These are phyloP conservation scores for Zophobas atratus DNA, from an alignment of 1,140 invertebrate genomes.

Conservation along the genomic window DNA sequence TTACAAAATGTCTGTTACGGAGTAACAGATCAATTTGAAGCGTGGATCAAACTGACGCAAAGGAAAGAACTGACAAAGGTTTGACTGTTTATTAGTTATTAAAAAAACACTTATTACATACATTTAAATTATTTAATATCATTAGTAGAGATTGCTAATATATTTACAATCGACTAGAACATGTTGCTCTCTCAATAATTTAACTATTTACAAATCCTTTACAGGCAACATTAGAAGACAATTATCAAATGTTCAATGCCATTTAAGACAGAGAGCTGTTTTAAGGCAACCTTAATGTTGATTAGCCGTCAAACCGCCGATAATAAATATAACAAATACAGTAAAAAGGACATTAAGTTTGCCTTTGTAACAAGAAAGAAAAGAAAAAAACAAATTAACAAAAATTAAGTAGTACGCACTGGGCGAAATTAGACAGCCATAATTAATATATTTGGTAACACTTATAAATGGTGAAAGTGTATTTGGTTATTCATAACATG, in stretches of 20 bases:
- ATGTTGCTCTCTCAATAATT: slow-evolving; percentile 59
- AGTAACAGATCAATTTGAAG: background rate
- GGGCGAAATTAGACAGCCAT: slow-evolving; percentile 61
- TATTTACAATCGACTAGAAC: slow-evolving; percentile 67
- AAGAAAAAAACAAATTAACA: slow-evolving; percentile 42
- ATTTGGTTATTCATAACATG: slow-evolving; percentile 61
- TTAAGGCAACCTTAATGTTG: slow-evolving; percentile 37
- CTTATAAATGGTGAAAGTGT: slow-evolving; percentile 64
- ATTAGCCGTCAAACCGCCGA: slow-evolving; percentile 6
- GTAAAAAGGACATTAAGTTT: slow-evolving; percentile 51
- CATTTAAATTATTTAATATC: slow-evolving; percentile 64
- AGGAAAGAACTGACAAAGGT: slow-evolving; percentile 41
- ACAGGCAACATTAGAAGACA: slow-evolving; percentile 40
- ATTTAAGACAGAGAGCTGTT: slow-evolving; percentile 32
- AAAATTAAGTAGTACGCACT: slow-evolving; percentile 55
- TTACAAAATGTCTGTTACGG: no score
- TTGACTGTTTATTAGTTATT: slow-evolving; percentile 62
- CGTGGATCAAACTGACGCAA: background rate
- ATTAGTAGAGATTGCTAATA: slow-evolving; percentile 64
- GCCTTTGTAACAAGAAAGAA: slow-evolving; percentile 39
- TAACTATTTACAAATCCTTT: slow-evolving; percentile 52
- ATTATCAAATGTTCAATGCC: slow-evolving; percentile 43
- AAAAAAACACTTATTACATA: slow-evolving; percentile 66
- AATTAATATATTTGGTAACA: slow-evolving; percentile 66
- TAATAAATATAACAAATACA: slow-evolving; percentile 8